Evolutionary conservation across 2,888 invertebrate species (phyloP).

Genomic region (Caradrina clavipalpis): DNA sequence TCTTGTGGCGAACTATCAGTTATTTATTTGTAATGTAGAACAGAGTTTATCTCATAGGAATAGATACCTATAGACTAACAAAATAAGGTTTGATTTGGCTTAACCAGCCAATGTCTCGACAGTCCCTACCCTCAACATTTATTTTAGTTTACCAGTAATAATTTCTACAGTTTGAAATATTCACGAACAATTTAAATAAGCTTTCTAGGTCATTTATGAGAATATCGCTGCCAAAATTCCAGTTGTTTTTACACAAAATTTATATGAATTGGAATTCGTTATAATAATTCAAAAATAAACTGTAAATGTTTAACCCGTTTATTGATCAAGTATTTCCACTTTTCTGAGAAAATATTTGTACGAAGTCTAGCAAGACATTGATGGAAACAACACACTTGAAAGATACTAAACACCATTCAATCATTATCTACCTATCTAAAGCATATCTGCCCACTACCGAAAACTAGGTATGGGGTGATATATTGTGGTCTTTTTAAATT

Average conservation of each 20-base stretch:
- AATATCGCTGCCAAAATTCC: constrained; percentile 54
- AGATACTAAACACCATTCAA: constrained; percentile 20
- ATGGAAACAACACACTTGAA: constrained; percentile 30
- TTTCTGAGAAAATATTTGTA: constrained; percentile 40
- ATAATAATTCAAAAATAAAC: constrained; percentile 42
- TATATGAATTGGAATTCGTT: constrained; percentile 33
- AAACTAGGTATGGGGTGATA: neutral
- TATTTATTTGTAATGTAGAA: too few relatives aligned
- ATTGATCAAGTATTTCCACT: constrained; percentile 40
- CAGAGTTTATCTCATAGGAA: too few relatives aligned
- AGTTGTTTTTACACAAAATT: constrained; percentile 36
- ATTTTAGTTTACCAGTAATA: constrained; percentile 4
- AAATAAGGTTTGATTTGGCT: too few relatives aligned
- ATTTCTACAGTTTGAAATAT: constrained; percentile 13
- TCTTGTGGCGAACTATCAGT: too few relatives aligned
- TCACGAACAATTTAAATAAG: constrained; percentile 31
- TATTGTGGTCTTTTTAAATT: neutral
- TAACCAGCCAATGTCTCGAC: too few relatives aligned
- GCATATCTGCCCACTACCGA: neutral
- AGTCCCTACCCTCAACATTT: neutral
- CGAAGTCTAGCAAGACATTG: constrained; percentile 15
- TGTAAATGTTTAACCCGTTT: constrained; percentile 29
- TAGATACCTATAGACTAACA: too few relatives aligned
- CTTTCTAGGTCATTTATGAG: constrained; percentile 51
- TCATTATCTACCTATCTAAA: constrained; percentile 12